A percentile compares a stretch with the other conserved stretches of the same genome.
These are phyloP conservation scores for Nephrotoma appendiculata DNA, from an alignment of 2,888 invertebrate genomes.

Conservation along the genomic window DNA sequence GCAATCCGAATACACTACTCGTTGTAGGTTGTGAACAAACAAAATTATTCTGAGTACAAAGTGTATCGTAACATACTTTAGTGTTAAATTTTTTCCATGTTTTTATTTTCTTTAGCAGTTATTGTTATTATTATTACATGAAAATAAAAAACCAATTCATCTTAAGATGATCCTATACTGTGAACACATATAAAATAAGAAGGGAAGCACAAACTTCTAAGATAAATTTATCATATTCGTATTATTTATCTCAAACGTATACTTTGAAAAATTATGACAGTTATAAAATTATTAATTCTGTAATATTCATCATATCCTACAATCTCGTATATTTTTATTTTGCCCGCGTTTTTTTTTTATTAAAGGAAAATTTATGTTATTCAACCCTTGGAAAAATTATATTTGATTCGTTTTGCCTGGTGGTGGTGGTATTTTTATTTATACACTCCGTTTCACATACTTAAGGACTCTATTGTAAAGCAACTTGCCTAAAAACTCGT, in stretches of 20 bases:
- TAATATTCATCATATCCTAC: neutral
- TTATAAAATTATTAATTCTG: neutral
- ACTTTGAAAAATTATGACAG: conserved; percentile 1
- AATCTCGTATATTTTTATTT: neutral
- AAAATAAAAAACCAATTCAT: neutral
- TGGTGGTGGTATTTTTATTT: neutral
- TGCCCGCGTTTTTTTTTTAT: neutral
- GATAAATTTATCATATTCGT: neutral
- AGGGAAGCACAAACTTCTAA: neutral
- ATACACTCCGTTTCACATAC: neutral
- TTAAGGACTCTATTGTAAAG: no score
- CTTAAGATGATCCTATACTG: neutral
- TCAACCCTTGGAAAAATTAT: neutral
- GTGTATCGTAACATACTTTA: neutral
- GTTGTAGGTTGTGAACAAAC: no score
- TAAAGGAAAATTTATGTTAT: neutral
- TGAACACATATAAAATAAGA: neutral
- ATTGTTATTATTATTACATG: neutral
- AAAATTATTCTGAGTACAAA: neutral
- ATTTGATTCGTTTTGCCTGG: neutral
- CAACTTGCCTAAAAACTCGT: no score
- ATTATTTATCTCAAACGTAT: neutral
- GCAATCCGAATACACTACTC: no score
- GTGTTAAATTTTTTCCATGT: neutral
- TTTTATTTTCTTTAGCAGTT: neutral